Conservation (phyloP, 2,113 vertebrate genomes). For the Marmota flaviventris region DNA sequence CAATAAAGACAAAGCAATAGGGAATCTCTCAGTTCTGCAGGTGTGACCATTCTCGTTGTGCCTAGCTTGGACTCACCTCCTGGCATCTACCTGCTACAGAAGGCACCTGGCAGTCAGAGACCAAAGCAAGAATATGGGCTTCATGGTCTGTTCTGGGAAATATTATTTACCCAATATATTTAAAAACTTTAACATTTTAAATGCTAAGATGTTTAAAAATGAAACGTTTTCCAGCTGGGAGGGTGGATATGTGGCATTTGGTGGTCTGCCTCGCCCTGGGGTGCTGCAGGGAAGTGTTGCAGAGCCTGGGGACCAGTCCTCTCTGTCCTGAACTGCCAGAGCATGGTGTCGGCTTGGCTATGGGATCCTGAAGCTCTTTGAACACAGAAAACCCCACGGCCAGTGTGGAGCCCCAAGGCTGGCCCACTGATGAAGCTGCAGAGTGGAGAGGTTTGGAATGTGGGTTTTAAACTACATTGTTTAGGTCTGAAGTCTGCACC, state of each 20-base stretch:
- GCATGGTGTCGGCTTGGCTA: rapidly evolving
- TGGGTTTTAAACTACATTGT: background rate
- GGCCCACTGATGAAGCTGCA: rapidly evolving
- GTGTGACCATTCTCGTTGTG: rapidly evolving
- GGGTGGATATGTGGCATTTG: background rate
- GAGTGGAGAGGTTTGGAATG: background rate
- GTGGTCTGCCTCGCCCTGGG: background rate
- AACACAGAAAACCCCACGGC: background rate
- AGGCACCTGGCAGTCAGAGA: background rate
- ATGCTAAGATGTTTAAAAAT: background rate
- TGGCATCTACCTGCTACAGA: background rate
- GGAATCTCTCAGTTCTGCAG: background rate
- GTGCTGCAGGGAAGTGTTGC: too few relatives aligned
- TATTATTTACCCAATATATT: background rate
- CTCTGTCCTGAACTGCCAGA: background rate
- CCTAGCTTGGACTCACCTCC: rapidly evolving
- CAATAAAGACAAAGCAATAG: background rate
- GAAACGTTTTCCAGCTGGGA: background rate
- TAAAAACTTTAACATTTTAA: background rate
- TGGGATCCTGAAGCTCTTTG: background rate
- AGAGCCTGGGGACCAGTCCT: rapidly evolving
- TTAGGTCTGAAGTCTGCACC: background rate
- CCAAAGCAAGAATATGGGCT: background rate
- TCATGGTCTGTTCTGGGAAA: background rate
- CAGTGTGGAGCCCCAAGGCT: background rate